Conservation (phyloP, 2,797 vertebrate species). For the Enteromius thamalakanensis region DNA sequence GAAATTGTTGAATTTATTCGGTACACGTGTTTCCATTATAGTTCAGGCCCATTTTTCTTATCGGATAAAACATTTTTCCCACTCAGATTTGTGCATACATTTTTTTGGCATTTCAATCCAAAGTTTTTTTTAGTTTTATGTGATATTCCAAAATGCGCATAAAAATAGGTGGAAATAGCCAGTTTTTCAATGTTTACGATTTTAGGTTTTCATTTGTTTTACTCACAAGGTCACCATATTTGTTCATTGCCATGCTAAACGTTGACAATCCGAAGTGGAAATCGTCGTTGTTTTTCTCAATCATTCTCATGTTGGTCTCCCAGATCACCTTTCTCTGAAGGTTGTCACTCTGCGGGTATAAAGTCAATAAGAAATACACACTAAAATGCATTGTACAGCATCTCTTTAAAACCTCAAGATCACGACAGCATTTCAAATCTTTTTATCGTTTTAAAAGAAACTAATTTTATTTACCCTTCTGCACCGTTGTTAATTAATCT, state of each 20-base stretch:
- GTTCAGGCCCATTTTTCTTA: no score
- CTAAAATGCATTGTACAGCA: background rate
- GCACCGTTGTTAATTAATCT: no score
- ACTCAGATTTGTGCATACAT: no score
- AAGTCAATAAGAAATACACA: background rate
- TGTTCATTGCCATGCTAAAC: constrained; percentile 80
- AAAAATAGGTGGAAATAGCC: no score
- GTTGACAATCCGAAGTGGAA: constrained; percentile 68
- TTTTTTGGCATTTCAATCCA: no score
- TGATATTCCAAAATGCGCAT: no score
- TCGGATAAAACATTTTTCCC: no score
- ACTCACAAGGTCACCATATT: constrained; percentile 80
- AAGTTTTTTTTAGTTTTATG: no score
- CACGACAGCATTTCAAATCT: background rate
- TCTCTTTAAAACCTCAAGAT: background rate
- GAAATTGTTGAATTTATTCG: no score
- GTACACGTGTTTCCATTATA: no score
- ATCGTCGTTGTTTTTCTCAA: constrained; percentile 73
- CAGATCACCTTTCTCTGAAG: constrained; percentile 73
- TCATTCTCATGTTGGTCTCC: constrained; percentile 72
- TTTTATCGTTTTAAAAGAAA: background rate
- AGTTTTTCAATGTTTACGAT: background rate
- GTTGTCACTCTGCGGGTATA: constrained; percentile 66
- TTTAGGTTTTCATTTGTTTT: background rate
- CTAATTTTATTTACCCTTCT: background rate